Base-by-base conservation (phyloP, 2,113 vertebrate genomes). In the Leucopternis melanops region DNA sequence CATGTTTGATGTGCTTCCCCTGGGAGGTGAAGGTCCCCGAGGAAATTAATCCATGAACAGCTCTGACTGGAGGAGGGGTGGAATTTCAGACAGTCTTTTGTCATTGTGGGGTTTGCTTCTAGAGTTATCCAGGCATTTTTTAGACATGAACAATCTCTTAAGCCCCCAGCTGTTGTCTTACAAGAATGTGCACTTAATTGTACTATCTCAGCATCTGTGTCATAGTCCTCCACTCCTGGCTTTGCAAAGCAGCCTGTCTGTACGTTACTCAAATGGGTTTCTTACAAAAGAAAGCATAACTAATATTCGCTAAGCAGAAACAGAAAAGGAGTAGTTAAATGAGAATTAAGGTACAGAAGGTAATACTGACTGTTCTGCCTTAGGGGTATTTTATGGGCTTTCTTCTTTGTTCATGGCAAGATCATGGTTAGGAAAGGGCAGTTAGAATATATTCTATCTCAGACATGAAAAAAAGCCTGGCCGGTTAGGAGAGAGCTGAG, bases 241-340 rank as follows among this genome's bases (percentile, higher is more conserved):
- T 8, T 1, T 10, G 65, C 38, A 14, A 13, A 34, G 44, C 57
- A 34, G 67, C 80, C 42, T 7, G 1, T 2, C 52, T 10, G 13
- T 2, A 1, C 4, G 0, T 4, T 4, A 10, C 49, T 78, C 69
- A 21, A 6, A 6, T 6, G 5, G 8, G 9, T 5, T 15, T 23
- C 40, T 16, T 7, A 8, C 34, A 19, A 55, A 44, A 44, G 25
- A 38, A 71, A n/a, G 32, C 1, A 0, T 1, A 21, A 25, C 32
- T 2, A 13, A 23, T 8, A 2, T 2, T 50, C 25, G 3, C 54
- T 8, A 10, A 52, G 34, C 18, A 8, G 38, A 38, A 38, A 38
- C 65, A 18, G n/a, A n/a, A 40, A 47, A 26, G 10, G 3, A 26
- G 55, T 2, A 4, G 59, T 27, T 74, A 32, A 69, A 29, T 17